Base-by-base conservation (phyloP, 1,140 invertebrate species). In the Saxidomus purpurata region DNA sequence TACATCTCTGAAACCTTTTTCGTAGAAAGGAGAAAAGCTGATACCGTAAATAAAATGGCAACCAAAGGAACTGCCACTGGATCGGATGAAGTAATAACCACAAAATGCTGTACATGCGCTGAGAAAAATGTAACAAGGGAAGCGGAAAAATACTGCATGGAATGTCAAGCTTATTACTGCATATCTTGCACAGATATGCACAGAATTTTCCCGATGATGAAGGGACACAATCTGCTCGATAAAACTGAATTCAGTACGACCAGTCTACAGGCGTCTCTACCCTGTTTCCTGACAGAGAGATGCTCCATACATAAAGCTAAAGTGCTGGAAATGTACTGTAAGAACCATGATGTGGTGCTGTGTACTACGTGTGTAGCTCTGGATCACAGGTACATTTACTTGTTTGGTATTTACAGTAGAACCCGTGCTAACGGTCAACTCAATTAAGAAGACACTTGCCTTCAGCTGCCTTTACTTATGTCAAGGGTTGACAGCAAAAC, bases 361-460 rank as follows among this genome's bases (percentile, higher is more conserved):
- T 76, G 71, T 31, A 19, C 19, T 2, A 76, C 71, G 28, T 76
- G 71, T 31, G 31, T 49, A 28, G 71, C 71, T 6, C 17, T 76
- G 1, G 15, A 47, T 76, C 71, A 76, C 43, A 76, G 40, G 71
- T 76, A 52, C n/a, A n/a, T n/a, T n/a, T n/a, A n/a, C n/a, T n/a
- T n/a, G n/a, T n/a, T n/a, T n/a, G n/a, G n/a, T 43, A 43, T 8
- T 43, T n/a, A n/a, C n/a, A n/a, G n/a, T n/a, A n/a, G n/a, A n/a
- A n/a, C n/a, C n/a, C n/a, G n/a, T n/a, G n/a, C n/a, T n/a, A n/a
- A n/a, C n/a, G n/a, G n/a, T n/a, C n/a, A n/a, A n/a, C n/a, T n/a
- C n/a, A n/a, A n/a, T n/a, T n/a, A n/a, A n/a, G n/a, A n/a, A n/a
- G n/a, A n/a, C n/a, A n/a, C n/a, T n/a, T n/a, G n/a, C n/a, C n/a